A percentile compares a stretch with the other conserved stretches of the same genome.
Evolutionary conservation across 2,797 vertebrate species (phyloP).

Genomic region (Poecile montanus): DNA sequence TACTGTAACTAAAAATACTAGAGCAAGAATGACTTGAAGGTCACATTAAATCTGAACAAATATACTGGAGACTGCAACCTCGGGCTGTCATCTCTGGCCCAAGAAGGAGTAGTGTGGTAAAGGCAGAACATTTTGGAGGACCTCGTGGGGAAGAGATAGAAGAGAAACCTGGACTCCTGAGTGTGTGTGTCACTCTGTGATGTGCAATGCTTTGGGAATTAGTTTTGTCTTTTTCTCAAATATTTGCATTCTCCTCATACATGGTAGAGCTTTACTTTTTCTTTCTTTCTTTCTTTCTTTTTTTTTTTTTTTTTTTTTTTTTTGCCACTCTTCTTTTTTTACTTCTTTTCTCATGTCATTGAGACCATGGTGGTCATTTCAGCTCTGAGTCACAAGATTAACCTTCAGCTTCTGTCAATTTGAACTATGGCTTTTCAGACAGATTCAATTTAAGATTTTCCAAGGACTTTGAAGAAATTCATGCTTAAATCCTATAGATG

Average conservation of each 20-base stretch:
- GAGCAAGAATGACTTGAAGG: neutral
- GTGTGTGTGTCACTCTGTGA: neutral
- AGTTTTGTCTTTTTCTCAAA: neutral
- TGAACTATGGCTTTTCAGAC: neutral
- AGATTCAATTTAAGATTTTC: neutral
- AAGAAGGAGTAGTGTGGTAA: neutral
- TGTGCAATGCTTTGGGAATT: neutral
- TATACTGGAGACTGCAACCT: neutral
- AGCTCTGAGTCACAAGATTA: neutral
- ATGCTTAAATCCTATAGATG: neutral
- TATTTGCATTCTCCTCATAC: neutral
- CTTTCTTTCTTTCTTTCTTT: too few relatives aligned
- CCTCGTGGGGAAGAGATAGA: neutral
- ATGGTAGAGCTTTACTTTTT: neutral
- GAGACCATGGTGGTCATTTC: neutral
- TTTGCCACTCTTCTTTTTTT: neutral
- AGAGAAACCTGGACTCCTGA: neutral
- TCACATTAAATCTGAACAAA: neutral
- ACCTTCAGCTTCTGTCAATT: neutral
- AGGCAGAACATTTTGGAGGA: neutral
- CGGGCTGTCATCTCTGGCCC: neutral
- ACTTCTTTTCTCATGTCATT: neutral
- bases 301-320: accelerated
- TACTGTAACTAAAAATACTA: neutral
- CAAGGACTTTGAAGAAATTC: neutral